Conservation (phyloP, 2,888 invertebrate species). For the Thecocarcelia acutangulata region DNA sequence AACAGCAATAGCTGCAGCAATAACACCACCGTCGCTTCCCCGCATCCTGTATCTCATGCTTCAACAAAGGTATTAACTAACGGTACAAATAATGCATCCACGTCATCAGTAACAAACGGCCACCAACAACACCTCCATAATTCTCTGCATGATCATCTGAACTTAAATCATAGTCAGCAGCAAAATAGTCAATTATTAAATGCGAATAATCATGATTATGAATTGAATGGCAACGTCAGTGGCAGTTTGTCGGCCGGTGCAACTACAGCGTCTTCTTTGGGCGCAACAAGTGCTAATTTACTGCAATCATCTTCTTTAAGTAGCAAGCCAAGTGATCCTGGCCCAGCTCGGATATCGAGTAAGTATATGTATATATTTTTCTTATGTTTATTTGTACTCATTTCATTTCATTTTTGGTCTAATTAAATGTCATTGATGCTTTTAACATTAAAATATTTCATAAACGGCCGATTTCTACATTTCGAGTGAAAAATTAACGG, state of each 20-base stretch:
- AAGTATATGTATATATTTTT: conserved; percentile 71
- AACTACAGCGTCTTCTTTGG: conserved; percentile 59
- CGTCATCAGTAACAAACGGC: conserved; percentile 53
- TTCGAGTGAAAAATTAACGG: too few relatives aligned
- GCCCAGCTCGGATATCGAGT: conserved; percentile 74
- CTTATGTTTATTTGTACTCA: neutral
- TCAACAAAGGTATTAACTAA: conserved; percentile 67
- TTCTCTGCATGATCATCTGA: conserved; percentile 23
- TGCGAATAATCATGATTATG: conserved; percentile 70
- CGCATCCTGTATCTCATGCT: conserved; percentile 39
- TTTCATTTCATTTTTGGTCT: conserved; percentile 1
- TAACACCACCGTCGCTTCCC: conserved; percentile 24
- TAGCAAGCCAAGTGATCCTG: conserved; percentile 71
- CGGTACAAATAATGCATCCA: conserved; percentile 61
- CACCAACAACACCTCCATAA: conserved; percentile 38
- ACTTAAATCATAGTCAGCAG: conserved; percentile 46
- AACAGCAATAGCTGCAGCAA: conserved; percentile 21
- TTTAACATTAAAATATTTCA: neutral
- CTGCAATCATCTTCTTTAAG: conserved; percentile 54
- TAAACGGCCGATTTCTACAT: too few relatives aligned
- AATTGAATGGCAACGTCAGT: conserved; percentile 70
- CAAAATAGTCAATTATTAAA: conserved; percentile 72
- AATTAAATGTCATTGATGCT: conserved; percentile 22
- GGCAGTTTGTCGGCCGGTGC: conserved; percentile 43
- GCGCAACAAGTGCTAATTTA: conserved; percentile 59